phyloP scores from a whole-genome alignment of 2,797 vertebrate genomes.

The Linurgus olivaceus region DNA sequence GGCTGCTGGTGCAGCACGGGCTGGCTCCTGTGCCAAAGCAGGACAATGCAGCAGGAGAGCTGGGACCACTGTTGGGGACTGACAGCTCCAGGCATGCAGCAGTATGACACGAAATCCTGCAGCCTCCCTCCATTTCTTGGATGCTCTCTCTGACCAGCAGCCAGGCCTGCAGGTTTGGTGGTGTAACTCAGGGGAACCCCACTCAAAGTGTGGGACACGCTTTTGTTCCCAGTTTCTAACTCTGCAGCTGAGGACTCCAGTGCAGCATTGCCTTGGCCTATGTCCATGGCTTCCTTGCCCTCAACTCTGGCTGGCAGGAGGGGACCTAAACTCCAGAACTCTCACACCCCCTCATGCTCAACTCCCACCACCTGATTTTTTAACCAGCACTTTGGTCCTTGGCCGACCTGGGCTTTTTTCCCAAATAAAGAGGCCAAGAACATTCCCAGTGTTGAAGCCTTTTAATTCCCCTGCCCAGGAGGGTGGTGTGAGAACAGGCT shows the following conservation, averaged over 20 bases:
- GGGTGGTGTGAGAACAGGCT: background rate
- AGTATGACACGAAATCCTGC: fast-evolving
- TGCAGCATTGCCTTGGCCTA: background rate
- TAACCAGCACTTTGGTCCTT: background rate
- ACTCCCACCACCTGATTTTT: background rate
- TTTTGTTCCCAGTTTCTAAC: background rate
- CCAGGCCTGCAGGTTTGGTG: background rate
- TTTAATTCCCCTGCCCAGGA: background rate
- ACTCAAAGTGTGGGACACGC: fast-evolving
- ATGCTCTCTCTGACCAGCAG: background rate
- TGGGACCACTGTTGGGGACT: fast-evolving
- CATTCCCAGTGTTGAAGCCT: background rate
- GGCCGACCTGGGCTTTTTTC: background rate
- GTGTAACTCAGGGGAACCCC: background rate
- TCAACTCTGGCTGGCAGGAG: background rate
- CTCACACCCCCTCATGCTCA: background rate
- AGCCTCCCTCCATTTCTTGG: background rate
- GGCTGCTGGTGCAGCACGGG: background rate
- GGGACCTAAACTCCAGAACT: fast-evolving
- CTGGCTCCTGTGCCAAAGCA: background rate
- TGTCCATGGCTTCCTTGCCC: background rate
- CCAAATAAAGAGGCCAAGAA: conserved; percentile 35
- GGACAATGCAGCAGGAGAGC: background rate
- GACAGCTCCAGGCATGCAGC: background rate
- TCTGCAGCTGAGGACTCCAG: background rate